Conservation (phyloP, 2,797 vertebrate species). For the Anomalospiza imberbis region DNA sequence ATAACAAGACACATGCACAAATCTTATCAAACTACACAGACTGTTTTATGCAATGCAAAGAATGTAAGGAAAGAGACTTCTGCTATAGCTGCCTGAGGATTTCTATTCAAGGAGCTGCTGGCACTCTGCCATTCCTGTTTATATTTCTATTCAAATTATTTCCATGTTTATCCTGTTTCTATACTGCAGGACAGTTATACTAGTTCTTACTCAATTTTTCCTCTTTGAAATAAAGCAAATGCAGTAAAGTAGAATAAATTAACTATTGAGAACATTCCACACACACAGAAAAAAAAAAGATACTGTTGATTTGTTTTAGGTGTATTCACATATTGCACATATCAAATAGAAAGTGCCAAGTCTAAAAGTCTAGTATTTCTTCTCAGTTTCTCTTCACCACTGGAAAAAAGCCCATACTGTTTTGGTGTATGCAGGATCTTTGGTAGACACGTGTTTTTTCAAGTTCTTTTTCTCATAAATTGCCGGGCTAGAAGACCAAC, state of each 20-base stretch:
- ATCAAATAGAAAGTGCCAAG: background rate
- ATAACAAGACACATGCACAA: background rate
- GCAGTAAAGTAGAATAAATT: background rate
- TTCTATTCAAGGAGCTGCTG: background rate
- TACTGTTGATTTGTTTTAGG: background rate
- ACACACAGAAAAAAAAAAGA: slow-evolving; percentile 8
- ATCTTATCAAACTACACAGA: background rate
- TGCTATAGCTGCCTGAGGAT: background rate
- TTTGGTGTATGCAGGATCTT: background rate
- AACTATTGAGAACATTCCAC: background rate
- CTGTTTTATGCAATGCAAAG: background rate
- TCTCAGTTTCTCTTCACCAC: background rate
- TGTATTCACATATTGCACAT: background rate
- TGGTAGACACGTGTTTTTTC: background rate
- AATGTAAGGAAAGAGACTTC: background rate
- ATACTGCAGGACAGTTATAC: background rate
- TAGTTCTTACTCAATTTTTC: background rate
- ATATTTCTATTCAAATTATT: background rate
- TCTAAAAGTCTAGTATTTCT: background rate
- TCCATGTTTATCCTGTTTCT: background rate
- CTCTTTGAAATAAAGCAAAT: background rate
- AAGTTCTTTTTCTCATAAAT: background rate
- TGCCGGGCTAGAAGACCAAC: background rate
- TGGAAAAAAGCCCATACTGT: background rate
- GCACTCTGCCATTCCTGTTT: background rate